These are phyloP conservation scores for Sarcoramphus papa DNA, from an alignment of 2,797 vertebrate species.

Conservation along the genomic window DNA sequence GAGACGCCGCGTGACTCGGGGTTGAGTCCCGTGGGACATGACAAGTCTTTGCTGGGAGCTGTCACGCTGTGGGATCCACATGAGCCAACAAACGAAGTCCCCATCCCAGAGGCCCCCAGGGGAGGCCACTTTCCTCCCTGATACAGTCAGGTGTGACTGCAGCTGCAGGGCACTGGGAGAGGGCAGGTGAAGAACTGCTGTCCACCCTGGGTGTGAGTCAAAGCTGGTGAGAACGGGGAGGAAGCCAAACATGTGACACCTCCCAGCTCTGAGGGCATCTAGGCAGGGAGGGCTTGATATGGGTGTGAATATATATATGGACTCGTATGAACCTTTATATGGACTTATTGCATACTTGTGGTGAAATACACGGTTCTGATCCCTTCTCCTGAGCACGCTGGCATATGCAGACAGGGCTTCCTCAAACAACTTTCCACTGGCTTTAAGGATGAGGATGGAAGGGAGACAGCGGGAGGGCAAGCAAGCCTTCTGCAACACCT, in stretches of 20 bases:
- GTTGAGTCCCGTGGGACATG: accelerated
- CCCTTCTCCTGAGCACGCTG: background rate
- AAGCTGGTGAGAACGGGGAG: background rate
- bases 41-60: background rate
- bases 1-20: accelerated
- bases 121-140: accelerated
- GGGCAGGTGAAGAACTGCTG: background rate
- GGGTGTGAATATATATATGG: background rate
- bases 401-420: background rate
- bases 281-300: background rate
- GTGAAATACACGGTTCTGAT: background rate
- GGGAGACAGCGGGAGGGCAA: background rate
- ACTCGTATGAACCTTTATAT: background rate
- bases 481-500: background rate
- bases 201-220: background rate
- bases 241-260: accelerated
- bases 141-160: background rate
- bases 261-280: background rate
- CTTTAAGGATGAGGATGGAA: background rate
- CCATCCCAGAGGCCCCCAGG: accelerated
- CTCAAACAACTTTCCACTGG: background rate
- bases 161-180: background rate
- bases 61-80: accelerated
- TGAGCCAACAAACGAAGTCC: accelerated
- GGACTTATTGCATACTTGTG: accelerated